These are phyloP conservation scores for Cyprinodon variegatus DNA, from an alignment of 2,113 vertebrate species.

Conservation along the genomic window DNA sequence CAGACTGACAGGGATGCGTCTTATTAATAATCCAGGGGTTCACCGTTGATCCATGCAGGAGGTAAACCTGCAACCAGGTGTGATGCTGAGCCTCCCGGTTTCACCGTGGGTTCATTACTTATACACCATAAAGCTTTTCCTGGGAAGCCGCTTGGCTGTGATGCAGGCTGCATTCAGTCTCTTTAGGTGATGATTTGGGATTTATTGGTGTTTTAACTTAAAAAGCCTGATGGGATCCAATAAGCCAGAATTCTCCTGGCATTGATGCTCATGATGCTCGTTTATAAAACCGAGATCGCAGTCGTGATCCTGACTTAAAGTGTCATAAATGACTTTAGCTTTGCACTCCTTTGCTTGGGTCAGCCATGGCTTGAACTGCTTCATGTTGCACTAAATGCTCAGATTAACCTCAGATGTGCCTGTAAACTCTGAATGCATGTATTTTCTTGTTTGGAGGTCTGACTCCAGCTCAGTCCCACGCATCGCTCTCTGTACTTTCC, in stretches of 20 bases:
- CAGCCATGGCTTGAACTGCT: background rate
- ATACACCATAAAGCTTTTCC: too few species aligned
- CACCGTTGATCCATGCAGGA: too few species aligned
- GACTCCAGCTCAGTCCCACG: background rate
- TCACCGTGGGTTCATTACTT: too few species aligned
- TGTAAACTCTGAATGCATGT: background rate
- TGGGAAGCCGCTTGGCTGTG: too few species aligned
- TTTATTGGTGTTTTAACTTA: background rate
- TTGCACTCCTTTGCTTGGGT: background rate
- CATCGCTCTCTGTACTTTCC: constrained; percentile 9
- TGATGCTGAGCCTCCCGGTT: too few species aligned
- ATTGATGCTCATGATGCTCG: background rate
- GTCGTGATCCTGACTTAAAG: background rate
- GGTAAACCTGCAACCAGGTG: too few species aligned
- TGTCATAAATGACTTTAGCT: background rate
- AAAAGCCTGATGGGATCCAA: background rate
- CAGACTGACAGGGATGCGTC: too few species aligned
- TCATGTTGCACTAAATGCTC: background rate
- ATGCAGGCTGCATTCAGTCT: too few species aligned
- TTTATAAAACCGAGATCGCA: background rate
- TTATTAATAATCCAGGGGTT: too few species aligned
- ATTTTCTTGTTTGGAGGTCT: background rate
- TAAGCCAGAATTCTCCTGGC: background rate
- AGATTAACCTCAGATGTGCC: background rate
- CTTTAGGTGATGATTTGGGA: background rate